These are phyloP conservation scores for Ferdinandea cuprea DNA, from an alignment of 2,888 invertebrate species.

Conservation along the genomic window DNA sequence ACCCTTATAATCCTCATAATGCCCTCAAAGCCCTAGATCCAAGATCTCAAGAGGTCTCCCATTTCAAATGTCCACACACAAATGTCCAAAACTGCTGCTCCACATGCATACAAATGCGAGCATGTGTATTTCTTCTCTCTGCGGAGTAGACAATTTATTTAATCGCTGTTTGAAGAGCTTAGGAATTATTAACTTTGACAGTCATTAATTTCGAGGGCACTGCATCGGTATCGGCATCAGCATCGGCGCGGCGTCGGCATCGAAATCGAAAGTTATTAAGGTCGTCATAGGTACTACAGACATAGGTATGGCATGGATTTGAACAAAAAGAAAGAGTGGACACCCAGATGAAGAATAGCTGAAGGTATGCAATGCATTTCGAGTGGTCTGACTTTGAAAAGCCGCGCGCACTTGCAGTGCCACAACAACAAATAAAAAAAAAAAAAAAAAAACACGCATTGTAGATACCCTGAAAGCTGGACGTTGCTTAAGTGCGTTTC, in stretches of 20 bases:
- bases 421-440: too few relatives aligned
- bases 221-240: conserved; percentile 44
- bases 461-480: neutral
- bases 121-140: conserved; percentile 11
- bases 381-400: conserved; percentile 38
- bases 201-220: conserved; percentile 59
- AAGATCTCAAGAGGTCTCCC: conserved; percentile 45
- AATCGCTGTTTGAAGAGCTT: conserved; percentile 67
- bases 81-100: conserved; percentile 45
- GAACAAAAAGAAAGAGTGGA: conserved; percentile 3
- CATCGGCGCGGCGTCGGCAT: conserved; percentile 28
- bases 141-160: conserved; percentile 65
- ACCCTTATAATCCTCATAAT: conserved; percentile 49
- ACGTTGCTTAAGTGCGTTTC: conserved; percentile 58
- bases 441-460: neutral
- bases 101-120: conserved; percentile 56
- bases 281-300: conserved; percentile 40
- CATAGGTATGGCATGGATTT: conserved; percentile 28
- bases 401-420: conserved; percentile 18
- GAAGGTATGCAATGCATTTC: neutral
- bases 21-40: conserved; percentile 14
- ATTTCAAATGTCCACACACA: conserved; percentile 51
- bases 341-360: conserved; percentile 28
- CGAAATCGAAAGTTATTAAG: conserved; percentile 67
- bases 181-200: conserved; percentile 67